These are phyloP conservation scores for Protonibea diacanthus DNA, from an alignment of 2,797 vertebrate genomes.

Conservation along the genomic window DNA sequence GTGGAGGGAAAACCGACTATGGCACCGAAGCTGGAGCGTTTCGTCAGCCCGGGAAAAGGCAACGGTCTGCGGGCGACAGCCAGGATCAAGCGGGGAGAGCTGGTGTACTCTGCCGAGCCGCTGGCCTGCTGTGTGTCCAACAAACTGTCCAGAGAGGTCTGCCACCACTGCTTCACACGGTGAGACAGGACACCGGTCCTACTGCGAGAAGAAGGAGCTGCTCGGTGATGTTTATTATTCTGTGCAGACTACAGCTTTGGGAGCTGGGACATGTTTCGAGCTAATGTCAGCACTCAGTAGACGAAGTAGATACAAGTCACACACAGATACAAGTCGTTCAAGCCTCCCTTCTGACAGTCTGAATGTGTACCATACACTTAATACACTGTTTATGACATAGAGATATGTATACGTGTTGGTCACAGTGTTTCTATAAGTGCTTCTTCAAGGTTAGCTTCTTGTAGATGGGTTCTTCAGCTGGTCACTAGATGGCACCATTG, in stretches of 20 bases:
- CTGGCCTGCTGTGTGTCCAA: slow-evolving; percentile 86
- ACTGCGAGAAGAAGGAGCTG: background rate
- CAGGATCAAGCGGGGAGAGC: slow-evolving; percentile 80
- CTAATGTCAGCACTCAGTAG: background rate
- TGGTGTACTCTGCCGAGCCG: slow-evolving; percentile 84
- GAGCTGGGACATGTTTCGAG: background rate
- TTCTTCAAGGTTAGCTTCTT: too few species aligned
- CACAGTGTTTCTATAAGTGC: background rate
- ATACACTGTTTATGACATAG: too few species aligned
- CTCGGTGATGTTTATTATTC: background rate
- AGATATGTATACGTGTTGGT: background rate
- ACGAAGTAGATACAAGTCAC: too few species aligned
- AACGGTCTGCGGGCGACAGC: slow-evolving; percentile 85
- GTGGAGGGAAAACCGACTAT: slow-evolving; percentile 69
- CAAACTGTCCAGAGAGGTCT: slow-evolving; percentile 79
- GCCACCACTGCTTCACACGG: slow-evolving; percentile 91
- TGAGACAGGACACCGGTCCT: slow-evolving; percentile 64
- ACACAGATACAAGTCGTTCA: background rate
- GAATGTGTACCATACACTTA: accelerated
- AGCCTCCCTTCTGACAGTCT: background rate
- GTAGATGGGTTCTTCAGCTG: background rate
- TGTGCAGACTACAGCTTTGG: too few species aligned
- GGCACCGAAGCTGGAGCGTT: slow-evolving; percentile 85
- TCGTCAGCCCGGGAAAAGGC: slow-evolving; percentile 85
- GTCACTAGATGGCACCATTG: slow-evolving; percentile 57